phyloP scores from a whole-genome alignment of 1,140 invertebrate genomes.

The Bombus waltoni region DNA sequence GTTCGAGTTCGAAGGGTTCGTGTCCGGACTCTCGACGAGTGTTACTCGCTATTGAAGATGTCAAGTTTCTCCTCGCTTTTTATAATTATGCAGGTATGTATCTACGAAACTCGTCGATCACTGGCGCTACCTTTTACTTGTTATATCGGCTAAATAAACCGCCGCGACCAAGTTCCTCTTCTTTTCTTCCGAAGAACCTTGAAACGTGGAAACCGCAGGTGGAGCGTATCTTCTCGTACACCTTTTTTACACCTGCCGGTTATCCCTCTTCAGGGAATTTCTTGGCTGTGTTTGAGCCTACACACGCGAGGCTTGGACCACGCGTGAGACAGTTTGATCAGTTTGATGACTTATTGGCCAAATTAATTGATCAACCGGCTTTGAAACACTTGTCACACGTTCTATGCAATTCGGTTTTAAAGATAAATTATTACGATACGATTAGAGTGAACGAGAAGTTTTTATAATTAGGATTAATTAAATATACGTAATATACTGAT shows the following conservation, averaged over 20 bases:
- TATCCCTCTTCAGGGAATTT: conserved; percentile 47
- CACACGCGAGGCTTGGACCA: neutral
- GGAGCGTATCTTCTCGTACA: conserved; percentile 35
- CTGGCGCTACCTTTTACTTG: conserved; percentile 45
- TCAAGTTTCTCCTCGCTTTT: conserved; percentile 2
- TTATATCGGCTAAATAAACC: conserved; percentile 42
- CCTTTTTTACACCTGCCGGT: conserved; percentile 45
- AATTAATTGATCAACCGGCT: neutral
- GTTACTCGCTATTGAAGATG: neutral
- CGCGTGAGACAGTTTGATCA: neutral
- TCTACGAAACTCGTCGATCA: conserved; percentile 22
- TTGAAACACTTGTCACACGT: neutral
- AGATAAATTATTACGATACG: neutral
- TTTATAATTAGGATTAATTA: no score
- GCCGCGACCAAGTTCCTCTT: neutral
- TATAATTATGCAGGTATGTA: conserved; percentile 42
- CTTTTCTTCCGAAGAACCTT: conserved; percentile 19
- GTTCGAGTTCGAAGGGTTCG: conserved; percentile 19
- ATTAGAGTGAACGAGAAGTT: neutral
- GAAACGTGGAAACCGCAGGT: conserved; percentile 51
- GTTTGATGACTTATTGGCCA: neutral
- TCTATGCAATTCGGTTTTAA: neutral
- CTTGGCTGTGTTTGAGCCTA: neutral
- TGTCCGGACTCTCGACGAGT: conserved; percentile 34
- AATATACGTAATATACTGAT: no score